Base-by-base conservation (phyloP, 2,113 vertebrate species). In the Hirundichthys speculiger region DNA sequence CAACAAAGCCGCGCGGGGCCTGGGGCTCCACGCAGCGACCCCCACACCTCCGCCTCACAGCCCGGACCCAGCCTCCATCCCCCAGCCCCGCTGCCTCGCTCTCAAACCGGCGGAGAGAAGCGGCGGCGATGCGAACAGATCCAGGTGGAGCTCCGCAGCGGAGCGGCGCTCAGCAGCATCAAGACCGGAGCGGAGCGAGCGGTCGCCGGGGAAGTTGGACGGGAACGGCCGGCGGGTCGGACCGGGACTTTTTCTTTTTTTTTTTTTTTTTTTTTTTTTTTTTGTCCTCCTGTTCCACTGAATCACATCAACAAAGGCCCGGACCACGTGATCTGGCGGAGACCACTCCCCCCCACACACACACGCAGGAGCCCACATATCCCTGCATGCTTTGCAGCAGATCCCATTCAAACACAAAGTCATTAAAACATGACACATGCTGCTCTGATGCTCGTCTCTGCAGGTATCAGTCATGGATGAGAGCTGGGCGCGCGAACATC, bases 301-400 rank as follows among this genome's bases (percentile, higher is more conserved):
- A 75, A 73, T 73, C 86, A 68, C 76, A 75, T 88, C 87, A 90
- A 89, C 86, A 90, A 90, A 89, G 85, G 56, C 73, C 62, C n/a
- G 24, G 18, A 64, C 42, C 86, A 89, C 83, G 86, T 90, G 88
- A 89, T 82, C 54, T 1, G 41, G 46, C 16, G 12, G 19, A 88
- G 83, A 41, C 88, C 85, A 68, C 88, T 42, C 88, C 83, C 86
- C 81, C 65, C 7, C 2, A 13, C 18, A 12, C 55, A 7, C 22
- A 10, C 30, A 2, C 5, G 2, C 9, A 34, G 5, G 11, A 21
- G 1, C 22, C 3, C 58, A 30, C 22, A 27, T 3, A 18, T 27
- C 51, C 56, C 71, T 42, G 55, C 54, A 62, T 62, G 50, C 64
- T 57, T 57, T 67, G 64, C 64, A 49, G 45, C 22, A 19, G 41